A percentile compares a stretch with the other conserved stretches of the same genome.
Conservation (phyloP, 2,888 invertebrate species). For the Drosophila peninsularis region DNA sequence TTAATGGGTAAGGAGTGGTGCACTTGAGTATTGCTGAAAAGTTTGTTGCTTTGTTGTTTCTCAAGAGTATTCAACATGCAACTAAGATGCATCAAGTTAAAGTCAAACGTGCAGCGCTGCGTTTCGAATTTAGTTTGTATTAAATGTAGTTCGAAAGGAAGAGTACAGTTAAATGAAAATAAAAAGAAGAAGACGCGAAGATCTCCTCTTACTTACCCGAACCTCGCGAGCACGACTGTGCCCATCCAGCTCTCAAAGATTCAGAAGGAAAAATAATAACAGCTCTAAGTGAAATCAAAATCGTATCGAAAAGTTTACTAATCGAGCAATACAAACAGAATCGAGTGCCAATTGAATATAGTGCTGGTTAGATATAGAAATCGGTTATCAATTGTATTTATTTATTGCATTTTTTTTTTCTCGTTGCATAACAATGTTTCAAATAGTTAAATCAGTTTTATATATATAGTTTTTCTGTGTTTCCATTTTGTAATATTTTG, state of each 20-base stretch:
- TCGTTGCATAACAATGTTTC: constrained; percentile 45
- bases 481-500: constrained; percentile 15
- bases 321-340: constrained; percentile 61
- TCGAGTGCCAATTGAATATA: constrained; percentile 59
- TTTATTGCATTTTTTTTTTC: constrained; percentile 48
- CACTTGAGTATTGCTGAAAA: constrained; percentile 38
- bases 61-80: constrained; percentile 64
- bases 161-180: constrained; percentile 14
- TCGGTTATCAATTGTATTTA: constrained; percentile 53
- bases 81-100: constrained; percentile 66
- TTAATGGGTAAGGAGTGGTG: constrained; percentile 23
- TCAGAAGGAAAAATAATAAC: constrained; percentile 30
- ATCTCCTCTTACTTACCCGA: constrained; percentile 47
- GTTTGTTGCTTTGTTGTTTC: constrained; percentile 36
- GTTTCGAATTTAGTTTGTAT: constrained; percentile 20
- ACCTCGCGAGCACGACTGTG: not conserved
- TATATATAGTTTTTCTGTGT: constrained; percentile 14
- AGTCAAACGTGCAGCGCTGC: constrained; percentile 68
- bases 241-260: constrained; percentile 37
- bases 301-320: constrained; percentile 30
- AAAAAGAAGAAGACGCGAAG: constrained; percentile 4
- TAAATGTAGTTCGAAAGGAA: constrained; percentile 9
- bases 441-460: constrained; percentile 34
- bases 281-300: constrained; percentile 48
- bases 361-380: constrained; percentile 52